Base-by-base conservation (phyloP, 2,888 invertebrate genomes). In the Eilema sororculum region DNA sequence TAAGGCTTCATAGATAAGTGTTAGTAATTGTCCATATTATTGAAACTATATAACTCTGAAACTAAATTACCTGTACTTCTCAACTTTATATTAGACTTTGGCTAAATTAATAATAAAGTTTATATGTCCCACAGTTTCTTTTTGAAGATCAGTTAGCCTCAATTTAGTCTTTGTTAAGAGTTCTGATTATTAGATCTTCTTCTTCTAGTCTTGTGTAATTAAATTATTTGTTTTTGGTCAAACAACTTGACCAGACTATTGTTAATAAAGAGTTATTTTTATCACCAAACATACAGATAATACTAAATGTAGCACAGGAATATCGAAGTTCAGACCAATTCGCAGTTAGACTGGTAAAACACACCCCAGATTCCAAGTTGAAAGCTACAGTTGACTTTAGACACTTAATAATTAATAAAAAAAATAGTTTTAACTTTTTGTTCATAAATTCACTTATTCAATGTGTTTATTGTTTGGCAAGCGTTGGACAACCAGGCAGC, bases 21-120 rank as follows among this genome's bases (percentile, higher is more conserved):
- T 63, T 58, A n/a, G 59, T 76, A 76, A 79, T 80, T 73, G 71
- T 73, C 67, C 62, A 65, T 73, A 72, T 71, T 25, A 80, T 78
- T 68, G 30, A n/a, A n/a, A n/a, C n/a, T 61, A 76, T 80, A 74
- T 74, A 69, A 33, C 22, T 56, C 22, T 70, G 64, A 33, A 75
- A 75, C 69, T 52, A 72, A 76, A 79, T 72, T 65, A 79, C 65
- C 33, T 63, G 63, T 67, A 68, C 67, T 69, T 52, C 20, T 69
- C 65, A 73, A 75, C 59, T 72, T 69, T 6, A 67, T 63, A 56
- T 69, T 72, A 64, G 62, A 57, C 66, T 67, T 67, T 62, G n/a
- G 25, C 56, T 28, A 71, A 67, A 60, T 64, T 33, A 67, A 67
- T 56, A 13, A 56, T 37, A 22, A 74, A 71, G 75, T 77, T 72